Evolutionary conservation across 2,888 invertebrate genomes (phyloP).

Genomic region (Synergus itoensis): DNA sequence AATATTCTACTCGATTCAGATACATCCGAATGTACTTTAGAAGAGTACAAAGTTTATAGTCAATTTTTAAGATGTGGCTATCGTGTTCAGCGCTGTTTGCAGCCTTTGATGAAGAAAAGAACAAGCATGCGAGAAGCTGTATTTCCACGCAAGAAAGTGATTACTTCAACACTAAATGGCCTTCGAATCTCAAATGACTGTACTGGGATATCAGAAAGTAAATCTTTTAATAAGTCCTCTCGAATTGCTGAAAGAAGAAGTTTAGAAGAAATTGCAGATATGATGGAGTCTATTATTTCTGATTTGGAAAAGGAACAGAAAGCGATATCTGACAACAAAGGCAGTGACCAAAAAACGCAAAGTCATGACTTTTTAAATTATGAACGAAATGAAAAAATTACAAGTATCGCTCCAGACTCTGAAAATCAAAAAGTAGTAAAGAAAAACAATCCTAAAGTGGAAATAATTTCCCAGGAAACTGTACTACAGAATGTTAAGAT

Average conservation of each 20-base stretch:
- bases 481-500: constrained; percentile 68
- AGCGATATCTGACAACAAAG: constrained; percentile 39
- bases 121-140: constrained; percentile 55
- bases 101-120: background rate
- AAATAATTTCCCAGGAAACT: constrained; percentile 73
- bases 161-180: constrained; percentile 71
- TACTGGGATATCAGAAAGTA: constrained; percentile 41
- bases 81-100: constrained; percentile 79
- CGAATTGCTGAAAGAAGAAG: constrained; percentile 22
- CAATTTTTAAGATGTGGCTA: constrained; percentile 81
- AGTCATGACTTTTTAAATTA: constrained; percentile 25
- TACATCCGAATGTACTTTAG: constrained; percentile 72
- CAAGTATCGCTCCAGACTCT: background rate
- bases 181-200: constrained; percentile 63
- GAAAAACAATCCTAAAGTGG: constrained; percentile 58
- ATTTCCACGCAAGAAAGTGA: constrained; percentile 66
- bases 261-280: constrained; percentile 40
- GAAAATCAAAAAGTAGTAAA: constrained; percentile 33
- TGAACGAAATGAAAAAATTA: background rate
- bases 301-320: constrained; percentile 45
- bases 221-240: background rate
- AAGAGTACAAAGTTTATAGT: constrained; percentile 82
- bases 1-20: constrained; percentile 78
- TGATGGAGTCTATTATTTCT: constrained; percentile 51
- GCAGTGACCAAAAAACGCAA: constrained; percentile 47